Evolutionary conservation across 2,888 invertebrate species (phyloP).

Genomic region (Molorchus minor): DNA sequence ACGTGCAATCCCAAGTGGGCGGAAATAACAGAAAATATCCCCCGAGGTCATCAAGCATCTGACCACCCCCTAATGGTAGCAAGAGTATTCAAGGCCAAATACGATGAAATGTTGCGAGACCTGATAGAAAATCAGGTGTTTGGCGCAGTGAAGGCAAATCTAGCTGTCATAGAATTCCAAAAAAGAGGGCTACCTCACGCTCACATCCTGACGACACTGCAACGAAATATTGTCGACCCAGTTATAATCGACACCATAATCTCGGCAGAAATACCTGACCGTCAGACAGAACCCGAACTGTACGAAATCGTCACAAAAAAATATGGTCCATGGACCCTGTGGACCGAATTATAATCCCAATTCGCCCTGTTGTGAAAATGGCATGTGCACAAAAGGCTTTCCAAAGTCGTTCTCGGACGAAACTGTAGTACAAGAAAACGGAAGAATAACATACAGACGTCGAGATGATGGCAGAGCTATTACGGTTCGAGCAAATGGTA

Average conservation of each 20-base stretch:
- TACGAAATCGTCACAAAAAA: constrained; percentile 33
- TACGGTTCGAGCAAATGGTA: neutral
- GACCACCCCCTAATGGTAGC: constrained; percentile 13
- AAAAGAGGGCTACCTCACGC: constrained; percentile 30
- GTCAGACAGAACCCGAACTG: neutral
- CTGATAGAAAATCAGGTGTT: constrained; percentile 21
- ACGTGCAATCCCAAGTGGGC: constrained; percentile 31
- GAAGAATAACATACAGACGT: constrained; percentile 25
- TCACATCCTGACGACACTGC: constrained; percentile 22
- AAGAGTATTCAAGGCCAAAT: constrained; percentile 13
- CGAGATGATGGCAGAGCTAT: constrained; percentile 5
- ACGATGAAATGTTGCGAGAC: constrained; percentile 23
- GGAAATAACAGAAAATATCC: neutral
- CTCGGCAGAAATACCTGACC: constrained; percentile 6
- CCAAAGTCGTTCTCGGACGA: constrained; percentile 24
- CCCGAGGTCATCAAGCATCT: neutral
- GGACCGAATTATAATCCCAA: constrained; percentile 39
- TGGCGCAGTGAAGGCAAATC: constrained; percentile 11
- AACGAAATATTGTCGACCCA: neutral
- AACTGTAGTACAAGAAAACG: constrained; percentile 24
- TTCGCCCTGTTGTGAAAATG: constrained; percentile 58
- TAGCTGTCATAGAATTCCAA: constrained; percentile 28
- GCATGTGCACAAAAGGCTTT: constrained; percentile 51
- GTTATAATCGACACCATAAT: neutral
- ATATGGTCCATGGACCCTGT: constrained; percentile 61